Conservation (phyloP, 2,797 vertebrate species). For the Danio tinwini region DNA sequence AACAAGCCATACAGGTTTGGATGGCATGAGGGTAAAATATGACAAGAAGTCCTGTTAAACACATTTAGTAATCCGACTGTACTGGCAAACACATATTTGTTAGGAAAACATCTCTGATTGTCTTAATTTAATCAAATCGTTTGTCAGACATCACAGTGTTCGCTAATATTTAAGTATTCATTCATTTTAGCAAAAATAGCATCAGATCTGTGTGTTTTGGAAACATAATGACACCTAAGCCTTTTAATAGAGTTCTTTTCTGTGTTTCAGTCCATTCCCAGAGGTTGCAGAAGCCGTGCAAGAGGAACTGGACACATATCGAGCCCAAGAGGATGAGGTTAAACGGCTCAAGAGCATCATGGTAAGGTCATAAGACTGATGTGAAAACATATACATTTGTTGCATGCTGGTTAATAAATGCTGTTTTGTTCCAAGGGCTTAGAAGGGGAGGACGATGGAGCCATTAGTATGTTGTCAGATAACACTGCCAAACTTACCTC, state of each 20-base stretch:
- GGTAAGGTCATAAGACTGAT: constrained; percentile 74
- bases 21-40: neutral
- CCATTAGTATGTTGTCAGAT: constrained; percentile 98
- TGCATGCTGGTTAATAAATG: constrained; percentile 29
- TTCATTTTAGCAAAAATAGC: neutral
- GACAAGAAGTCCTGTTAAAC: neutral
- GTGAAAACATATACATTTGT: neutral
- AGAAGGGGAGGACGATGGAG: constrained; percentile 97
- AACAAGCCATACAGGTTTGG: neutral
- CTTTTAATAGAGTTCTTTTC: constrained; percentile 45
- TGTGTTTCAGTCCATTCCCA: constrained; percentile 89
- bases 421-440: constrained; percentile 74
- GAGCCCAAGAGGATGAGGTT: constrained; percentile 97
- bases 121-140: neutral
- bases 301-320: constrained; percentile 92
- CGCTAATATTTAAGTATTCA: neutral
- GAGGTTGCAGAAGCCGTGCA: constrained; percentile 98
- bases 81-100: neutral
- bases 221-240: neutral
- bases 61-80: neutral
- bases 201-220: neutral
- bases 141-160: neutral
- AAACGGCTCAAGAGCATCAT: constrained; percentile 97
- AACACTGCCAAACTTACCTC: constrained; percentile 98
- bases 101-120: neutral